A percentile compares a stretch with the other conserved stretches of the same genome.
These are phyloP conservation scores for Athalia circularis DNA, from an alignment of 2,888 invertebrate genomes.

Conservation along the genomic window DNA sequence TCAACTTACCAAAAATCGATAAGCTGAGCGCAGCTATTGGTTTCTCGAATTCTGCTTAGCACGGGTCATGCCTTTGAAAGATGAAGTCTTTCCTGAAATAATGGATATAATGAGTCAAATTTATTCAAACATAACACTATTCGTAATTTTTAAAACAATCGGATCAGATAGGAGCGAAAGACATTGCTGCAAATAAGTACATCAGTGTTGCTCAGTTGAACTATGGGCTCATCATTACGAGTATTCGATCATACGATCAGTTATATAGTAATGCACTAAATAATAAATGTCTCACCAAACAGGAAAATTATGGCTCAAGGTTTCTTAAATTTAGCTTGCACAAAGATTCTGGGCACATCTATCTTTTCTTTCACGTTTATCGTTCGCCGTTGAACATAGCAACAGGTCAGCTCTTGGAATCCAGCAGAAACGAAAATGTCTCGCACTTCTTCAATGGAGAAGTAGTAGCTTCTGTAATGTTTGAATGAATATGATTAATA, in stretches of 20 bases:
- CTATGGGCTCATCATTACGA: conserved; percentile 68
- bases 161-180: conserved; percentile 69
- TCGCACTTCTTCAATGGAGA: conserved; percentile 82
- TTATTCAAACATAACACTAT: no score
- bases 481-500: not conserved
- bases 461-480: conserved; percentile 85
- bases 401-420: conserved; percentile 82
- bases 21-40: not conserved
- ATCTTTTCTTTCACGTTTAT: conserved; percentile 94
- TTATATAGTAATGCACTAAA: no score
- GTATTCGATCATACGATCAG: no score
- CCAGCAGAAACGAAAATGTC: conserved; percentile 82
- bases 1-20: not conserved
- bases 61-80: no score
- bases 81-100: no score
- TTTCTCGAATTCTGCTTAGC: not conserved
- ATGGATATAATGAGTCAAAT: not conserved
- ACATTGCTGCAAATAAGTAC: conserved; percentile 59
- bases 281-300: not conserved
- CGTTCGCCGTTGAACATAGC: conserved; percentile 91
- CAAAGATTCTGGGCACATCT: conserved; percentile 93
- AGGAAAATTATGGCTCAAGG: conserved; percentile 55
- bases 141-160: no score
- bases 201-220: conserved; percentile 70
- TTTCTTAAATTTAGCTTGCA: conserved; percentile 91